Evolutionary conservation across 1,140 invertebrate genomes (phyloP).

Genomic region (Phenacoccus solenopsis): DNA sequence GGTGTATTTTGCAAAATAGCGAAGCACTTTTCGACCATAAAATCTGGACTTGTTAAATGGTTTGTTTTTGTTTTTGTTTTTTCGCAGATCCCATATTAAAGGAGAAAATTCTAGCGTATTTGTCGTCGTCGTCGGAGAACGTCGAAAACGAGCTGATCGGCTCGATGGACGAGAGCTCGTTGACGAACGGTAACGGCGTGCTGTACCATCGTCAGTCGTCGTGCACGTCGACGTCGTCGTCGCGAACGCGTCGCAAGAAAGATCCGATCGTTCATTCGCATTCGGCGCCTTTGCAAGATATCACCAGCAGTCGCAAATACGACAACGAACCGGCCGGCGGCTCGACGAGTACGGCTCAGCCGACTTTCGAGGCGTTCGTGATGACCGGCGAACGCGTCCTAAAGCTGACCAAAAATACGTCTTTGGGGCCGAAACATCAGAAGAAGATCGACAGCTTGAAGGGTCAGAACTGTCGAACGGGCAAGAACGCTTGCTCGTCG

Average conservation of each 20-base stretch:
- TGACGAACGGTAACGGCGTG: background rate
- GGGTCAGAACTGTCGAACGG: slow-evolving; percentile 40
- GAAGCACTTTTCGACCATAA: background rate
- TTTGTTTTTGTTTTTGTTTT: too few species aligned
- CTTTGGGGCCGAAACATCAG: slow-evolving; percentile 34
- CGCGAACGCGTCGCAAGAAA: background rate
- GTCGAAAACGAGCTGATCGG: slow-evolving; percentile 4
- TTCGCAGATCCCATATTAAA: slow-evolving; percentile 68
- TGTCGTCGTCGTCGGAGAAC: slow-evolving; percentile 38
- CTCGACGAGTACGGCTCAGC: slow-evolving; percentile 19
- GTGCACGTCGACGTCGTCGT: background rate
- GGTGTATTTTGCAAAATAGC: too few species aligned
- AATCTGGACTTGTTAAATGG: too few species aligned
- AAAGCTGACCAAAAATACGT: slow-evolving; percentile 64
- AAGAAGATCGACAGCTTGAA: slow-evolving; percentile 47
- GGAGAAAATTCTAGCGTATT: slow-evolving; percentile 58
- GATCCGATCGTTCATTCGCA: slow-evolving; percentile 19
- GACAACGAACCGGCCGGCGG: slow-evolving; percentile 6
- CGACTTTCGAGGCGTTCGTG: slow-evolving; percentile 80
- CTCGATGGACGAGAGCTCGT: background rate
- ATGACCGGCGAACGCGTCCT: slow-evolving; percentile 95
- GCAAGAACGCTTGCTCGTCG: slow-evolving; percentile 25
- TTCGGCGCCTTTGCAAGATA: slow-evolving; percentile 23
- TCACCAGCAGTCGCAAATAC: background rate
- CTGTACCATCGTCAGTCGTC: background rate